These are phyloP conservation scores for Patiria pectinifera DNA, from an alignment of 53 echinoderm and acorn worm genomes.

Conservation along the genomic window DNA sequence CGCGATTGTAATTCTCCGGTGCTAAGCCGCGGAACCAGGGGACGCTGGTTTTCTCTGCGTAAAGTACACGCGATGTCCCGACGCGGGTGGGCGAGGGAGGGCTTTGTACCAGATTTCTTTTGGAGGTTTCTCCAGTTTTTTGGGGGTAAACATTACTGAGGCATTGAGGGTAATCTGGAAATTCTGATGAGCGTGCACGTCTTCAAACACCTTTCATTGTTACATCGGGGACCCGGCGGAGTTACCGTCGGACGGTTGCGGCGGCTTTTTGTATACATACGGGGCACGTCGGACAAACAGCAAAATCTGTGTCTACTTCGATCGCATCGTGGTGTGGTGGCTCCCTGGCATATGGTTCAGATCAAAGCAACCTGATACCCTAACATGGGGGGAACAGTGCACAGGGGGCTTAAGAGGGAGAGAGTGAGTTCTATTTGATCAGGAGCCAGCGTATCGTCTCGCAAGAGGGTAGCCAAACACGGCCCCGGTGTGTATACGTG, in stretches of 20 bases:
- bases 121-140: not conserved
- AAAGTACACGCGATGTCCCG: constrained; percentile 38
- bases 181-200: constrained; percentile 26
- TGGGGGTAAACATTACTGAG: constrained; percentile 40
- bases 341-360: constrained; percentile 22
- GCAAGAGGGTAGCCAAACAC: constrained; percentile 47
- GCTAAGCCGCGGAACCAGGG: constrained; percentile 4
- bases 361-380: constrained; percentile 41
- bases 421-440: constrained; percentile 63
- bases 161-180: constrained; percentile 23
- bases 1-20: constrained; percentile 8
- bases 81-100: not conserved
- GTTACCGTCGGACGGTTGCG: not conserved
- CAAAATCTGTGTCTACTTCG: constrained; percentile 18
- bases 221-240: not conserved
- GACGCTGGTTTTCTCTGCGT: not conserved
- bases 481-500: constrained; percentile 49
- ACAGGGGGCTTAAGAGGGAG: constrained; percentile 26
- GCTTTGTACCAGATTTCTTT: constrained; percentile 24
- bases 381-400: constrained; percentile 25
- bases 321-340: constrained; percentile 4
- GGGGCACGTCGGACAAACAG: constrained; percentile 35
- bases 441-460: constrained; percentile 57
- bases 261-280: constrained; percentile 8
- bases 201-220: constrained; percentile 22